phyloP scores from a whole-genome alignment of 2,888 invertebrate species.

The Drepanosiphum platanoidis region DNA sequence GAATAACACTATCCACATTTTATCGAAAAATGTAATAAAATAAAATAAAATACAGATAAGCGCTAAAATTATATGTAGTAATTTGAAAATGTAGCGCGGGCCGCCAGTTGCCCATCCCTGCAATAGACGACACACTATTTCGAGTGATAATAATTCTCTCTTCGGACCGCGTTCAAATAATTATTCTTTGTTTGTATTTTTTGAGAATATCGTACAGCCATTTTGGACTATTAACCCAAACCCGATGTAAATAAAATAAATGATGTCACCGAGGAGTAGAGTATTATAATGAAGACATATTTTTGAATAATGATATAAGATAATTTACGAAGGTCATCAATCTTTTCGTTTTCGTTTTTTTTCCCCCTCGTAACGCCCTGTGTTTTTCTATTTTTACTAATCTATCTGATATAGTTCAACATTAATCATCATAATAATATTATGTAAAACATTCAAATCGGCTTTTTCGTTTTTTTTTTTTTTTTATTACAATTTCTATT shows the following conservation, averaged over 20 bases:
- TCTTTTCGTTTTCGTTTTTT: neutral
- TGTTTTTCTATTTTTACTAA: neutral
- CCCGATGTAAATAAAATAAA: neutral
- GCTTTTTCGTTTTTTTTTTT: neutral
- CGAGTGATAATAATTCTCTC: no score
- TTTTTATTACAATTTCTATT: neutral
- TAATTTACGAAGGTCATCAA: neutral
- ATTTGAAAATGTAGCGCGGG: no score
- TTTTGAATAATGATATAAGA: neutral
- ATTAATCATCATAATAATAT: neutral
- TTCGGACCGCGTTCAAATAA: no score
- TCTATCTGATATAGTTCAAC: neutral
- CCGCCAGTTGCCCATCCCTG: no score
- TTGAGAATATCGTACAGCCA: neutral
- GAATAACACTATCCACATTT: conserved; percentile 28
- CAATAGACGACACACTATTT: no score
- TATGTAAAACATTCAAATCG: neutral
- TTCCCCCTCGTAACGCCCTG: neutral
- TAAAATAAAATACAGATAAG: no score
- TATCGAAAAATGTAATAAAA: no score
- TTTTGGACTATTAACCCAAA: neutral
- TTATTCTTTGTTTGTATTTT: neutral
- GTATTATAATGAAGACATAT: conserved; percentile 14
- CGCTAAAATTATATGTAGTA: no score
- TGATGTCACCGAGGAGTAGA: neutral